A percentile compares a stretch with the other conserved stretches of the same genome.
Evolutionary conservation across 2,888 invertebrate genomes (phyloP).

Genomic region (Macroteleia sp.): DNA sequence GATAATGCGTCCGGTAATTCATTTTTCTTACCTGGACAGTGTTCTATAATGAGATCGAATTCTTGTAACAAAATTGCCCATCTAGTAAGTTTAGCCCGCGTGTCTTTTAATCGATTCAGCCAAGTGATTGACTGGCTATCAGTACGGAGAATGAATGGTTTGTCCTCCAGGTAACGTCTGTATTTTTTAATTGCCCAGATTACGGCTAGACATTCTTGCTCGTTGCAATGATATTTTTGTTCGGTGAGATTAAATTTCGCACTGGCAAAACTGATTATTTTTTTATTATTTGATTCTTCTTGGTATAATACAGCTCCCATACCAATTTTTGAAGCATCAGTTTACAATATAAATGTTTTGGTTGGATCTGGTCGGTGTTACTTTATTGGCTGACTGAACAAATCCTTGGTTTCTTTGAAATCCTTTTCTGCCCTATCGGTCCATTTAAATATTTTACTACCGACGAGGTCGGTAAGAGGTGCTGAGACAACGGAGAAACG

Average conservation of each 20-base stretch:
- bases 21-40: constrained; percentile 48
- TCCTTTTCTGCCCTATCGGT: background rate
- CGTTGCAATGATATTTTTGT: background rate
- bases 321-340: background rate
- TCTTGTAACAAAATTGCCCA: constrained; percentile 66
- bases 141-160: constrained; percentile 37
- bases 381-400: background rate
- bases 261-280: constrained; percentile 2
- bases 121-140: constrained; percentile 64
- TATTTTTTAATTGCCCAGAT: constrained; percentile 15
- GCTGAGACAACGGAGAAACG: background rate
- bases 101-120: constrained; percentile 59
- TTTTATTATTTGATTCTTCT: background rate
- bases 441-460: background rate
- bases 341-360: background rate
- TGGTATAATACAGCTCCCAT: background rate
- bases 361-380: background rate
- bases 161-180: background rate
- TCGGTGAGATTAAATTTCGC: background rate
- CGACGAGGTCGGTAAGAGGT: background rate
- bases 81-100: constrained; percentile 55
- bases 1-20: constrained; percentile 64
- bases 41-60: constrained; percentile 18
- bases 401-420: background rate
- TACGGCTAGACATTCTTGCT: no score